Percentiles rank a stretch among this genome's conserved stretches.
Conservation (phyloP, 2,113 vertebrate species). For the Pteronura brasiliensis region DNA sequence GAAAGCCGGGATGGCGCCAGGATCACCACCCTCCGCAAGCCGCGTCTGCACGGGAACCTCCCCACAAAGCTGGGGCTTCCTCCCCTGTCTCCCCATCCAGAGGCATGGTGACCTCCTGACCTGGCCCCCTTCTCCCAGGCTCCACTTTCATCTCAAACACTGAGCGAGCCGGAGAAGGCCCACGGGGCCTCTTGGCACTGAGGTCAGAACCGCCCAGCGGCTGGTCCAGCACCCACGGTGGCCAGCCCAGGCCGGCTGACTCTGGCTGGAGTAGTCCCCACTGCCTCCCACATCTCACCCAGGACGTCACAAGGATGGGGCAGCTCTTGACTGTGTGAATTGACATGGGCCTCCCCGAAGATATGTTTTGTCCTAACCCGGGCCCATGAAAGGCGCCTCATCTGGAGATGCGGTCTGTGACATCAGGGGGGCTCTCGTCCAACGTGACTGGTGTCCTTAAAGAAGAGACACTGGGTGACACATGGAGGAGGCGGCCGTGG, state of each 20-base stretch:
- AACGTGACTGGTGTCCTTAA: background rate
- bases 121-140: rapidly evolving
- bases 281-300: background rate
- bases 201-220: rapidly evolving
- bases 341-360: background rate
- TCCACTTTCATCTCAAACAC: background rate
- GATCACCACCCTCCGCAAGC: background rate
- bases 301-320: background rate
- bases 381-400: background rate
- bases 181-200: background rate
- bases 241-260: background rate
- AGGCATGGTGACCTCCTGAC: background rate
- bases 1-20: background rate
- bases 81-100: rapidly evolving
- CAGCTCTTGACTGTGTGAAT: background rate
- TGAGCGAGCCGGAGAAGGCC: background rate
- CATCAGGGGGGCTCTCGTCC: background rate
- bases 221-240: rapidly evolving
- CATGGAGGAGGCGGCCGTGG: rapidly evolving
- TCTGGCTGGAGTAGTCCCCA: background rate
- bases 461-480: background rate
- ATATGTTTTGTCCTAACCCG: rapidly evolving
- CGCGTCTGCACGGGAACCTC: rapidly evolving
- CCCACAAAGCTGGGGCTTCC: rapidly evolving
- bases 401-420: background rate